Percentiles rank a stretch among this genome's conserved stretches.
These are phyloP conservation scores for Scrobipalpa costella DNA, from an alignment of 2,888 invertebrate genomes.

Conservation along the genomic window DNA sequence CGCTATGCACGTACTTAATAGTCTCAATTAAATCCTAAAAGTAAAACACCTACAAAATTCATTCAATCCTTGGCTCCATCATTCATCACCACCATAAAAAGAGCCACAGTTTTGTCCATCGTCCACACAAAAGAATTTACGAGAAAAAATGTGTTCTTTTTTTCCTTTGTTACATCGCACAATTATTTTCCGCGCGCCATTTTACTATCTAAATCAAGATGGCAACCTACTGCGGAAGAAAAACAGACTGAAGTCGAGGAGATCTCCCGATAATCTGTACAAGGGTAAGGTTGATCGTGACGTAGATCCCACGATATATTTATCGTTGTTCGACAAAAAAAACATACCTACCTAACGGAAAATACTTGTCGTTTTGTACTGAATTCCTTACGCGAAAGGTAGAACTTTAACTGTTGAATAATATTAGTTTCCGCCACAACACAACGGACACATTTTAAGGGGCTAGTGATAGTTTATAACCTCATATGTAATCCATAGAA, in stretches of 20 bases:
- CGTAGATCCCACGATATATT: constrained; percentile 45
- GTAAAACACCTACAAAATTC: background rate
- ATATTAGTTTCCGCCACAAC: too few species aligned
- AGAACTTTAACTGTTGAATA: too few species aligned
- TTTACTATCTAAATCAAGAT: constrained; percentile 3
- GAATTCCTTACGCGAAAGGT: too few species aligned
- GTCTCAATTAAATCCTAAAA: constrained; percentile 1
- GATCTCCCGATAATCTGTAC: constrained; percentile 42
- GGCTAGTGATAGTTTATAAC: too few species aligned
- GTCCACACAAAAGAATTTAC: background rate
- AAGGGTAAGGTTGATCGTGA: constrained; percentile 46
- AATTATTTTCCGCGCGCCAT: constrained; percentile 8
- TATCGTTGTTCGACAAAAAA: too few species aligned
- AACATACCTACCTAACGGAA: constrained; percentile 4
- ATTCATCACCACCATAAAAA: background rate
- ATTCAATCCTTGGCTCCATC: background rate
- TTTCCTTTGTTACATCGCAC: background rate
- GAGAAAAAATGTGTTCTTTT: background rate
- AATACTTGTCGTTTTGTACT: background rate
- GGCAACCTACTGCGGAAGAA: constrained; percentile 4
- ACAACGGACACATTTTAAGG: too few species aligned
- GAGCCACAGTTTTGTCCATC: background rate
- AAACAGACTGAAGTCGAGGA: constrained; percentile 1
- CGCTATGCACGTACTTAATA: too few species aligned
- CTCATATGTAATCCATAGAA: too few species aligned